Conservation (phyloP, 2,113 vertebrate species). For the Sinocyclocheilus anophthalmus region DNA sequence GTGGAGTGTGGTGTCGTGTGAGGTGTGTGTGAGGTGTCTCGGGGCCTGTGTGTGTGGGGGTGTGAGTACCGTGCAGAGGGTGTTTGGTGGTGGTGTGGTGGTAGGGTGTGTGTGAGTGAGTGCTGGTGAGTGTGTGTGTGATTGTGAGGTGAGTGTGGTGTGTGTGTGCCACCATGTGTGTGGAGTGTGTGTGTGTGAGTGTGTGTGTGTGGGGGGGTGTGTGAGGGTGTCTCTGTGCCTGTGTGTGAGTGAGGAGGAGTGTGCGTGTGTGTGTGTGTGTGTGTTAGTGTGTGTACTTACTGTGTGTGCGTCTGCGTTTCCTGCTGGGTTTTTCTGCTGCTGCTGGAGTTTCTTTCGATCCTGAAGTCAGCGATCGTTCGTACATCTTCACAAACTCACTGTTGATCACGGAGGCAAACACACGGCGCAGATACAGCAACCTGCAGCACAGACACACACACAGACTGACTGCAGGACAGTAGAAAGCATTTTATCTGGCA, state of each 20-base stretch:
- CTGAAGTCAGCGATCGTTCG: constrained; percentile 46
- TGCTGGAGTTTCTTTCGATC: constrained; percentile 6
- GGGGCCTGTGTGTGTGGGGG: too few species aligned
- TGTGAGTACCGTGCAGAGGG: too few species aligned
- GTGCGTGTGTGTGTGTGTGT: background rate
- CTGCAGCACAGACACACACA: constrained; percentile 61
- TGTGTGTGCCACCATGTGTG: background rate
- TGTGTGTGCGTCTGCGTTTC: constrained; percentile 37
- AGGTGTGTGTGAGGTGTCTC: too few species aligned
- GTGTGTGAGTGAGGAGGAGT: background rate
- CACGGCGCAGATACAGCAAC: constrained; percentile 66
- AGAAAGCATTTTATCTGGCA: background rate
- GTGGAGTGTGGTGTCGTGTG: too few species aligned
- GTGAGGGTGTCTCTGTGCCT: too few species aligned
- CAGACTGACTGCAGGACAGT: constrained; percentile 1
- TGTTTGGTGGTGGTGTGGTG: too few species aligned
- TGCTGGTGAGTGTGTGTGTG: too few species aligned
- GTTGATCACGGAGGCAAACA: constrained; percentile 59
- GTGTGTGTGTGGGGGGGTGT: background rate
- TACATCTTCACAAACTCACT: constrained; percentile 41
- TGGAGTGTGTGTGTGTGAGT: too few species aligned
- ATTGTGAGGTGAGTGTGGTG: background rate
- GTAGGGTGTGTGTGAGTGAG: too few species aligned
- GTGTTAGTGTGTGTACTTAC: constrained; percentile 1
- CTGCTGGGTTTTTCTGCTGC: constrained; percentile 18